Evolutionary conservation across 2,113 vertebrate genomes (phyloP).

Genomic region (Hirundichthys speculiger): DNA sequence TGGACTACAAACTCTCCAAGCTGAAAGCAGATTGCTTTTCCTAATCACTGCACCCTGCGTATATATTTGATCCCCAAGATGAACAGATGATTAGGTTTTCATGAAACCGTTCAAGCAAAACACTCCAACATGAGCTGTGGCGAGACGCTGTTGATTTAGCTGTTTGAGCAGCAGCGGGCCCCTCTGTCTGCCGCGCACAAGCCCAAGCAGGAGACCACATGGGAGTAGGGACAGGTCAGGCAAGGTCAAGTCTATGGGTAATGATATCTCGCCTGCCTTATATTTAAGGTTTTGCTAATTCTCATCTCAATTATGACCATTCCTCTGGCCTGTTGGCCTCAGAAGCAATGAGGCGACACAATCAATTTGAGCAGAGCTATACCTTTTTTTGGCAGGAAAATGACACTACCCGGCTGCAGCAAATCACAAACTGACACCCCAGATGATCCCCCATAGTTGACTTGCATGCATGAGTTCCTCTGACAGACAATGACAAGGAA

Average conservation of each 20-base stretch:
- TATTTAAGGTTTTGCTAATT: slow-evolving; percentile 96
- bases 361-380: slow-evolving; percentile 81
- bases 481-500: slow-evolving; percentile 11
- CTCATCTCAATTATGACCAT: slow-evolving; percentile 86
- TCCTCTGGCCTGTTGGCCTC: slow-evolving; percentile 74
- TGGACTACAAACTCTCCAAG: slow-evolving; percentile 84
- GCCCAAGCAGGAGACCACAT: slow-evolving; percentile 79
- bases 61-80: slow-evolving; percentile 98
- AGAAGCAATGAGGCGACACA: slow-evolving; percentile 77
- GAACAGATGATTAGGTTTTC: slow-evolving; percentile 99
- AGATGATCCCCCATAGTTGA: slow-evolving; percentile 56
- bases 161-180: slow-evolving; percentile 86
- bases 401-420: slow-evolving; percentile 82
- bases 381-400: slow-evolving; percentile 73
- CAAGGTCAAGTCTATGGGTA: slow-evolving; percentile 97
- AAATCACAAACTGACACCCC: slow-evolving; percentile 49
- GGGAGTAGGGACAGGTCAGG: slow-evolving; percentile 86
- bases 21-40: slow-evolving; percentile 89
- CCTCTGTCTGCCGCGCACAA: slow-evolving; percentile 80
- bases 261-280: slow-evolving; percentile 94
- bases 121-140: slow-evolving; percentile 83
- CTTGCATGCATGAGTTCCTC: slow-evolving; percentile 23
- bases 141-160: slow-evolving; percentile 96
- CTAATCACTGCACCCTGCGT: slow-evolving; percentile 92
- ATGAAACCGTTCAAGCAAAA: slow-evolving; percentile 97